These are phyloP conservation scores for Catharus ustulatus DNA, from an alignment of 2,797 vertebrate genomes.

Conservation along the genomic window DNA sequence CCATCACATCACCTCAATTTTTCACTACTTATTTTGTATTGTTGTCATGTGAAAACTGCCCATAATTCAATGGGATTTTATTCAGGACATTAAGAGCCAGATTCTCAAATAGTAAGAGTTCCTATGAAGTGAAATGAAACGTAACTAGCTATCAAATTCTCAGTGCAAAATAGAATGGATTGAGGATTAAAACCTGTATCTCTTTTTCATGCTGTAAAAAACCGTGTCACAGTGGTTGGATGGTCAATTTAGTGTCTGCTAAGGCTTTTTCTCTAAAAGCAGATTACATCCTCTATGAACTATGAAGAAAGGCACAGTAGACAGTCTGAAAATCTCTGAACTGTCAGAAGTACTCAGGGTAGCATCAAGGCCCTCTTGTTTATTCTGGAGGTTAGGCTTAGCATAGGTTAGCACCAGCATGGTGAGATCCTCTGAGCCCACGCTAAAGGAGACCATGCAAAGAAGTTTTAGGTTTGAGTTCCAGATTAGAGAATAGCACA, in stretches of 20 bases:
- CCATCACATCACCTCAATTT: neutral
- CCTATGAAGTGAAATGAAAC: neutral
- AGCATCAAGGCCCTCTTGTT: neutral
- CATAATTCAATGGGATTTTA: neutral
- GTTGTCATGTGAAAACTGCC: neutral
- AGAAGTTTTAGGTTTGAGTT: neutral
- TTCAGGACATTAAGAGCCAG: neutral
- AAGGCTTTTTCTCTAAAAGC: neutral
- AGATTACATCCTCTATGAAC: neutral
- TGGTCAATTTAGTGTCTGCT: neutral
- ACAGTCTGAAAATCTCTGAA: neutral
- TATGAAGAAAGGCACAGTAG: neutral
- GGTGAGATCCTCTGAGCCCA: neutral
- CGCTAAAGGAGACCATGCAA: neutral
- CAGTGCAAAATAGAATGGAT: neutral
- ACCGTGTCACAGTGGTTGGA: rapidly evolving
- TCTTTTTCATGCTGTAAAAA: neutral
- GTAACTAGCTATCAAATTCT: neutral
- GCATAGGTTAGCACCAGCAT: neutral
- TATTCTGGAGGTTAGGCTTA: neutral
- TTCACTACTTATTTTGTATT: neutral
- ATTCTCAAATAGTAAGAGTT: neutral
- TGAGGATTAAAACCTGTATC: neutral
- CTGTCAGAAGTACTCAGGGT: neutral
- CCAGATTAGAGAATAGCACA: neutral